Conservation (phyloP, 2,888 invertebrate species). For the Troilus luridus region DNA sequence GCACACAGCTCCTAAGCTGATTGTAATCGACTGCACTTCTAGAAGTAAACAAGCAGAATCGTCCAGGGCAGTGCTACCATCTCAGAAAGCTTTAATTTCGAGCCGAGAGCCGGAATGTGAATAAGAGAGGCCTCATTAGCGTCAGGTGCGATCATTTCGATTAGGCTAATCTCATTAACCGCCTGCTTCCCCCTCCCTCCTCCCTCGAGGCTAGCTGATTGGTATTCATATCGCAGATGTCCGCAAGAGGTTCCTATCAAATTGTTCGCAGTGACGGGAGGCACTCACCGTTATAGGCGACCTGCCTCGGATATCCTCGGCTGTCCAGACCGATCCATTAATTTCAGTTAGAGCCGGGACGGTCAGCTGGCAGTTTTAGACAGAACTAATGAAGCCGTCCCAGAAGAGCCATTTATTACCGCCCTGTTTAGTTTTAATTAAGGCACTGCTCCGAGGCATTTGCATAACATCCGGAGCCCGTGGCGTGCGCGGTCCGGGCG, state of each 20-base stretch:
- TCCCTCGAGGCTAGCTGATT: background rate
- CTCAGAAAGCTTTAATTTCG: background rate
- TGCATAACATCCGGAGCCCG: conserved; percentile 23
- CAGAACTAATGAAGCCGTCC: conserved; percentile 52
- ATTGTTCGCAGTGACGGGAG: background rate
- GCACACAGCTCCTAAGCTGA: no score
- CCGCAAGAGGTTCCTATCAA: background rate
- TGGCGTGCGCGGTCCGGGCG: background rate
- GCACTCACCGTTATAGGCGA: conserved; percentile 10
- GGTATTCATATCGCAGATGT: background rate
- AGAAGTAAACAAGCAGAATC: background rate
- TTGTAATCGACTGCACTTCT: background rate
- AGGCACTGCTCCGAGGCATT: conserved; percentile 21
- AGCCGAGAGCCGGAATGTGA: background rate
- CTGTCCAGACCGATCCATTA: background rate
- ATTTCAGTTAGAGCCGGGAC: background rate
- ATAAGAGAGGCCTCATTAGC: background rate
- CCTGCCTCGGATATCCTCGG: background rate
- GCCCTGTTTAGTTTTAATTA: conserved; percentile 54
- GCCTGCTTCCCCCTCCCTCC: background rate
- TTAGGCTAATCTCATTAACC: background rate
- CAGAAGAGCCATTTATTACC: background rate
- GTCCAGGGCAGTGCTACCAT: background rate
- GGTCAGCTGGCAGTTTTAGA: conserved; percentile 29
- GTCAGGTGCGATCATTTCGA: background rate